Conservation (phyloP, 2,888 invertebrate species). For the Stenodera caucasica region DNA sequence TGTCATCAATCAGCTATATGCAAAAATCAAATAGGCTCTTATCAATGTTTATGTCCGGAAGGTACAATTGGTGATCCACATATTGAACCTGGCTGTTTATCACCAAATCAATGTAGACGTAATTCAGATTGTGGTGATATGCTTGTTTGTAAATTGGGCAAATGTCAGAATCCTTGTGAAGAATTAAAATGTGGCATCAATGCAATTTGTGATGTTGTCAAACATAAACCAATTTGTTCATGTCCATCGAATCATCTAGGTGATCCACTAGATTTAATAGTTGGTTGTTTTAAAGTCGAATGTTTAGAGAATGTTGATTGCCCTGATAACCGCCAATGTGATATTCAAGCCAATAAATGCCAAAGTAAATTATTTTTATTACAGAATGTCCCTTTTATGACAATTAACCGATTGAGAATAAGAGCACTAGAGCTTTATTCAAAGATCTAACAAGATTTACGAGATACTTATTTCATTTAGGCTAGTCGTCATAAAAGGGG, state of each 20-base stretch:
- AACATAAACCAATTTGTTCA: conserved; percentile 72
- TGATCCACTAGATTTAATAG: conserved; percentile 71
- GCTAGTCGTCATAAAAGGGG: too few relatives aligned
- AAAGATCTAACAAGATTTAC: too few relatives aligned
- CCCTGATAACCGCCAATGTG: conserved; percentile 73
- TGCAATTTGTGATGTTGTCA: conserved; percentile 73
- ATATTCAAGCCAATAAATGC: conserved; percentile 75
- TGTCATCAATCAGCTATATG: conserved; percentile 83
- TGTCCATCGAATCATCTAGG: conserved; percentile 83
- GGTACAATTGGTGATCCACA: conserved; percentile 77
- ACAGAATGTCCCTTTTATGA: too few relatives aligned
- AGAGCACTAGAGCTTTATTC: too few relatives aligned
- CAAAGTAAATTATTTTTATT: conserved; percentile 63
- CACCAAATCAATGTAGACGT: conserved; percentile 74
- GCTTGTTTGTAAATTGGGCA: conserved; percentile 73
- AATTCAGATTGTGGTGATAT: conserved; percentile 76
- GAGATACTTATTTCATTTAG: too few relatives aligned
- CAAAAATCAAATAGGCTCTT: conserved; percentile 78
- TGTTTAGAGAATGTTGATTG: conserved; percentile 80
- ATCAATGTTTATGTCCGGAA: conserved; percentile 75
- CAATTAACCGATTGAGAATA: too few relatives aligned
- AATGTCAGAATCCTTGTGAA: conserved; percentile 81
- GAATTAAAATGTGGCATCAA: conserved; percentile 73
- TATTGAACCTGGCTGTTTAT: conserved; percentile 73
- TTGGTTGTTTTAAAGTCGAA: conserved; percentile 89